phyloP scores from a whole-genome alignment of 2,113 vertebrate species.

The Athene cunicularia region DNA sequence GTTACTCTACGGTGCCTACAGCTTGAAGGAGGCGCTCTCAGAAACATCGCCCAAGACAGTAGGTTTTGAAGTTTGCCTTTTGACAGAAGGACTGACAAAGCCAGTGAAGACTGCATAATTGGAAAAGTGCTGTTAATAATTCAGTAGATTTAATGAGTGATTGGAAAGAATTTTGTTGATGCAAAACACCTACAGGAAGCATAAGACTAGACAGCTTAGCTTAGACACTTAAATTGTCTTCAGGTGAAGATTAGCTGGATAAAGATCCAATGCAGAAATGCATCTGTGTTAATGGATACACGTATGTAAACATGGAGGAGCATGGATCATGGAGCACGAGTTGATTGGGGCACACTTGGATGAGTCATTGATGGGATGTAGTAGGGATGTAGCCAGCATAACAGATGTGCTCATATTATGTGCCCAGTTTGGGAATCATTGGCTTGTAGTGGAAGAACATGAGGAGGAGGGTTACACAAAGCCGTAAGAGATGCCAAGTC shows the following conservation, averaged over 20 bases:
- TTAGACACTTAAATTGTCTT: neutral
- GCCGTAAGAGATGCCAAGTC: conserved; percentile 26
- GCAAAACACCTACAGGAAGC: neutral
- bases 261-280: neutral
- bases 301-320: neutral
- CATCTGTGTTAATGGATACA: neutral
- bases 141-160: neutral
- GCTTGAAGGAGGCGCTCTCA: neutral
- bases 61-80: neutral
- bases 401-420: neutral
- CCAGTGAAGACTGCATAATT: neutral
- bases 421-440: neutral
- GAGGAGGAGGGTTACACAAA: conserved; percentile 36
- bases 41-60: neutral
- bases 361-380: neutral
- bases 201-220: neutral
- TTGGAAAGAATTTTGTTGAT: neutral
- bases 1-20: neutral
- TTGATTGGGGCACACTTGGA: neutral
- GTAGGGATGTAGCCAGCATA: neutral
- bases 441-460: conserved; percentile 36
- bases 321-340: neutral
- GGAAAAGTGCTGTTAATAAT: neutral
- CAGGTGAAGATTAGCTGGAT: neutral
- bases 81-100: neutral